These are phyloP conservation scores for Baryphthengus martii DNA, from an alignment of 2,113 vertebrate genomes.

Conservation along the genomic window DNA sequence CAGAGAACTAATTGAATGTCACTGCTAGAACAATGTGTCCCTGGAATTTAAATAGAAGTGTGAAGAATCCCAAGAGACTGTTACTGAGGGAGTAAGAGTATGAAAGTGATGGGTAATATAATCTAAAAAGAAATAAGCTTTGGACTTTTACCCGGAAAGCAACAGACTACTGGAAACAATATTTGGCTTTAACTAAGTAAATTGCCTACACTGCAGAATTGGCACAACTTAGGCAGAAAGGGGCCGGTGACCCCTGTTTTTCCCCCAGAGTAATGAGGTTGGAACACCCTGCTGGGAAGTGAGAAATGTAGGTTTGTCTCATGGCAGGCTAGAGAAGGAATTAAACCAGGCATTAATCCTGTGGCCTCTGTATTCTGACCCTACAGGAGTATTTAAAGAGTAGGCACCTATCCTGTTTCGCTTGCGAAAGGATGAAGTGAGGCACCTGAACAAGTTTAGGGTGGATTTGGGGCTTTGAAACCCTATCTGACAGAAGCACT, in stretches of 20 bases:
- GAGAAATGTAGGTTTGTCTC: neutral
- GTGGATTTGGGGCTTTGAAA: neutral
- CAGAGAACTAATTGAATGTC: conserved; percentile 17
- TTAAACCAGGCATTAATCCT: neutral
- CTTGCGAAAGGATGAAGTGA: neutral
- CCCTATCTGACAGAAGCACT: neutral
- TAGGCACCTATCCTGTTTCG: neutral
- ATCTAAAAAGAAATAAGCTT: neutral
- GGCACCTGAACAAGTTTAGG: neutral
- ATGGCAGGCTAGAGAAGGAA: neutral
- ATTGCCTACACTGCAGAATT: neutral
- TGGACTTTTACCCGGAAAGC: neutral
- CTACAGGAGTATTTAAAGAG: neutral
- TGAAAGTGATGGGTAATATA: neutral
- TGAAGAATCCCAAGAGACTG: neutral
- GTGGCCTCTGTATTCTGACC: neutral
- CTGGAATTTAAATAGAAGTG: conserved; percentile 19
- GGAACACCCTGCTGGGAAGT: neutral
- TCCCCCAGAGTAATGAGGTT: neutral
- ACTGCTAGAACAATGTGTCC: neutral
- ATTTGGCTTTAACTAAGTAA: neutral
- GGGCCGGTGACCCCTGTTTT: neutral
- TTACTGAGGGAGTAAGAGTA: neutral
- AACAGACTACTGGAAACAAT: neutral
- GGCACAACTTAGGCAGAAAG: neutral